Evolutionary conservation across 2,888 invertebrate species (phyloP), one percentile per base, ranked within the genome.

Genomic region (Drosophila nigricruria): DNA sequence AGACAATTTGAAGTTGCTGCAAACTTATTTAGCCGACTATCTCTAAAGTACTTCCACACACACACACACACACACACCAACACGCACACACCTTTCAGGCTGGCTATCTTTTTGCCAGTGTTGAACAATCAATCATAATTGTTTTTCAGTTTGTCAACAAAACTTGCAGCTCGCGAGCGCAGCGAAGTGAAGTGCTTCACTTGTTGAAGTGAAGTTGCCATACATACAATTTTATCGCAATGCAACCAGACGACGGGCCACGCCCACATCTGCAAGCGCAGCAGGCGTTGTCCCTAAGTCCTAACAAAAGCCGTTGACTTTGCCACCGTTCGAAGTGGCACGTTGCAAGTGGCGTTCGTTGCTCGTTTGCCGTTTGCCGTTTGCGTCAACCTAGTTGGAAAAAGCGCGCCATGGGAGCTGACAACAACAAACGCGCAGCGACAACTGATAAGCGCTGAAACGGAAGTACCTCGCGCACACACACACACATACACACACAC

Each of bases 131-230:
- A 87, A 87, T 87, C 86, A 87, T 85, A 87, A 87, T 87, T 89
- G 86, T 89, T 87, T 88, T 77, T 81, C 85, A 85, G 84, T 89
- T 85, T 85, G 89, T 85, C 84, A 85, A 79, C 83, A 82, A 66
- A 49, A 79, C 43, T 81, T 78, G 73, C 68, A 40, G 49, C 4
- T 10, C 67, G 59, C 70, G 66, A 40, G 25, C 25, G 45, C 14
- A 9, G 16, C 25, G 14, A 42, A 23, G 20, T 20, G 42, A 45
- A 62, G 47, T 52, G 58, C 59, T 67, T 70, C 63, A 85, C 82
- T 82, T 76, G 76, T 52, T 70, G 58, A 64, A 83, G 72, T 71
- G 58, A 64, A 83, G 72, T 71, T 81, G 66, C 43, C 61, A 62
- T 30, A 49, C 64, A 67, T 49, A 71, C 49, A 57, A 54, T 81